Evolutionary conservation across 2,888 invertebrate genomes (phyloP).

Genomic region (Thecocarcelia acutangulata): DNA sequence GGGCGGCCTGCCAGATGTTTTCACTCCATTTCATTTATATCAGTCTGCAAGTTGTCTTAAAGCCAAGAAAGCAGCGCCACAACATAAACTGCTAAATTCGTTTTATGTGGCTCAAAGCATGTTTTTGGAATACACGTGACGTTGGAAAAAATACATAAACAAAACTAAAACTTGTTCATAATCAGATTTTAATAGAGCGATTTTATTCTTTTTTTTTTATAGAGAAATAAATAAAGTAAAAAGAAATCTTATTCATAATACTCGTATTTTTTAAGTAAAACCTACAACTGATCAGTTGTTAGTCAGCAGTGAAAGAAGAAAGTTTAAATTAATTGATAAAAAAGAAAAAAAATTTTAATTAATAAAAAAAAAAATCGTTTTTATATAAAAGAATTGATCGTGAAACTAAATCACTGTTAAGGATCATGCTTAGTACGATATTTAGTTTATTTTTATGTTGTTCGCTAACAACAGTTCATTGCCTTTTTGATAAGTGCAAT

Average conservation of each 20-base stretch:
- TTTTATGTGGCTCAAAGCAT: too few species aligned
- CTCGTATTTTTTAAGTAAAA: too few species aligned
- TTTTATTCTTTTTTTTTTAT: background rate
- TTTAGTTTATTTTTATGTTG: constrained; percentile 20
- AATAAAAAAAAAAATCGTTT: constrained; percentile 2
- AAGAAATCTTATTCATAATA: constrained; percentile 4
- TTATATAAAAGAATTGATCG: background rate
- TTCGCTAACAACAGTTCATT: background rate
- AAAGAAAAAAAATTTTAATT: constrained; percentile 3
- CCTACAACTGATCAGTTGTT: constrained; percentile 46
- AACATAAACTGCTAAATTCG: background rate
- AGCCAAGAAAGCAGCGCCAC: background rate
- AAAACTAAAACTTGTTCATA: background rate
- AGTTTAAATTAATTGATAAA: constrained; percentile 34
- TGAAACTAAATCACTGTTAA: background rate
- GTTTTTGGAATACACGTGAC: constrained; percentile 5
- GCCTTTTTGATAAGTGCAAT: constrained; percentile 77
- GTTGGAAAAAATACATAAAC: background rate
- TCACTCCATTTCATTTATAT: background rate
- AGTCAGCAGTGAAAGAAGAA: constrained; percentile 52
- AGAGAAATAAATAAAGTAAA: constrained; percentile 1
- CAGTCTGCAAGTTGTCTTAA: constrained; percentile 10
- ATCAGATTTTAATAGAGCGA: background rate
- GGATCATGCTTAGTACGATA: constrained; percentile 17
- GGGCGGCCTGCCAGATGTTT: constrained; percentile 37